Conservation (phyloP, 1,140 invertebrate species). For the Drosophila carrolli region DNA sequence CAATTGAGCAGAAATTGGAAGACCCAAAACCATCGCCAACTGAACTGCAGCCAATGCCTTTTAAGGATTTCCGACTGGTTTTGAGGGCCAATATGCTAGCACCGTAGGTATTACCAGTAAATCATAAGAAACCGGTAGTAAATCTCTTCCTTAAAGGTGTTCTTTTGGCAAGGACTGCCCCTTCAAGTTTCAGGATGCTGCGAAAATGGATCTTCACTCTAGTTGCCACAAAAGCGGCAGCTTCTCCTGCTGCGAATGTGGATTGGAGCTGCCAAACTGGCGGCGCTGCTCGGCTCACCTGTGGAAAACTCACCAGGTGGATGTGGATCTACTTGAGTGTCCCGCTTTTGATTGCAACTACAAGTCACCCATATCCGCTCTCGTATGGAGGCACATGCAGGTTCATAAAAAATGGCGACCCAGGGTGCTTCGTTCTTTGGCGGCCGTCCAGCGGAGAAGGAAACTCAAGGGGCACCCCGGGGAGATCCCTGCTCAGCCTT, state of each 20-base stretch:
- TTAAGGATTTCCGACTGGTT: slow-evolving; percentile 74
- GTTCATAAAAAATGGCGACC: slow-evolving; percentile 74
- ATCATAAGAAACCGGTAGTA: background rate
- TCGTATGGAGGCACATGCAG: slow-evolving; percentile 80
- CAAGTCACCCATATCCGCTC: slow-evolving; percentile 85
- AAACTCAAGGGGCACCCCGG: slow-evolving; percentile 41
- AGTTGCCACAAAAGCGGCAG: slow-evolving; percentile 84
- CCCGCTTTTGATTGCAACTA: slow-evolving; percentile 87
- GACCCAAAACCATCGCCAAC: background rate
- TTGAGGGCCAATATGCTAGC: slow-evolving; percentile 54
- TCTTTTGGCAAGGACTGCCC: slow-evolving; percentile 85
- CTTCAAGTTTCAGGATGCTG: slow-evolving; percentile 85
- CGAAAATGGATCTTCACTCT: slow-evolving; percentile 85
- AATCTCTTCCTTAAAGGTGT: slow-evolving; percentile 81
- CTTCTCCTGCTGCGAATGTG: slow-evolving; percentile 86
- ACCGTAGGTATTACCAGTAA: slow-evolving; percentile 34
- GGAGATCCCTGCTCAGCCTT: slow-evolving; percentile 2
- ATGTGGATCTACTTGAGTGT: slow-evolving; percentile 88
- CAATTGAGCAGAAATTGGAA: background rate
- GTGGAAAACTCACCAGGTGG: slow-evolving; percentile 88
- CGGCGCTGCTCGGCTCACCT: slow-evolving; percentile 88
- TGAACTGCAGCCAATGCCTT: slow-evolving; percentile 67
- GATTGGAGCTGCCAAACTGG: slow-evolving; percentile 87
- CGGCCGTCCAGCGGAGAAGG: slow-evolving; percentile 52
- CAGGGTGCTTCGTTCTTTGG: slow-evolving; percentile 61